These are phyloP conservation scores for Microchirus variegatus DNA, from an alignment of 2,797 vertebrate genomes.

Conservation along the genomic window DNA sequence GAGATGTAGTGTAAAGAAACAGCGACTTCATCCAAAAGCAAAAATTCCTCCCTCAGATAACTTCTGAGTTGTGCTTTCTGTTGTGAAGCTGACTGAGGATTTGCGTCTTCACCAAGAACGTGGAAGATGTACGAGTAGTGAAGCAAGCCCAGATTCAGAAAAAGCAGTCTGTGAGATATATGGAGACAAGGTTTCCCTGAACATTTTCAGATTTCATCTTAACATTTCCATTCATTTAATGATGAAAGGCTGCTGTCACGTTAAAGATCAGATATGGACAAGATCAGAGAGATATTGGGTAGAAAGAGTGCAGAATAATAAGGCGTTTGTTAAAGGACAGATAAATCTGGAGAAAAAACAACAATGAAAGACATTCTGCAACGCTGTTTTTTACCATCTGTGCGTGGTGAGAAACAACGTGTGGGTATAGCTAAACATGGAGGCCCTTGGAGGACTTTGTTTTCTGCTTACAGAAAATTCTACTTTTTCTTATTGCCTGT, in stretches of 20 bases:
- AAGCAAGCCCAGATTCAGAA: conserved; percentile 15
- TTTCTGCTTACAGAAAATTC: conserved; percentile 39
- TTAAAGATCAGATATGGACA: conserved; percentile 41
- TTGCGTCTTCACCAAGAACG: conserved; percentile 27
- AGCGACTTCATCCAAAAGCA: conserved; percentile 33
- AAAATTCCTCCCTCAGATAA: conserved; percentile 29
- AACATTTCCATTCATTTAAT: conserved; percentile 37
- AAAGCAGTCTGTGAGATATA: conserved; percentile 18
- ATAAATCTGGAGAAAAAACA: conserved; percentile 26
- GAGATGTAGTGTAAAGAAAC: conserved; percentile 35
- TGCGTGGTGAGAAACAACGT: conserved; percentile 36
- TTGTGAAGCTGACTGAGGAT: conserved; percentile 39
- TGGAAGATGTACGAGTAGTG: conserved; percentile 29
- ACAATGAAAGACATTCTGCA: conserved; percentile 16
- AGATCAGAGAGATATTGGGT: conserved; percentile 33
- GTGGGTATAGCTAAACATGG: conserved; percentile 56
- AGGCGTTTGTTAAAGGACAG: conserved; percentile 28
- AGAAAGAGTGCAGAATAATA: conserved; percentile 24
- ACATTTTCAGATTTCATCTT: conserved; percentile 34
- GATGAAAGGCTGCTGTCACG: conserved; percentile 49
- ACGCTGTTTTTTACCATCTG: conserved; percentile 34
- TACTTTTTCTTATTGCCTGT: conserved; percentile 50
- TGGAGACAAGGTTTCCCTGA: conserved; percentile 23
- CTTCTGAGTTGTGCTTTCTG: conserved; percentile 30
- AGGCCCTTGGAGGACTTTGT: conserved; percentile 51